Conservation (phyloP, 2,797 vertebrate species). For the Propithecus perrieri region DNA sequence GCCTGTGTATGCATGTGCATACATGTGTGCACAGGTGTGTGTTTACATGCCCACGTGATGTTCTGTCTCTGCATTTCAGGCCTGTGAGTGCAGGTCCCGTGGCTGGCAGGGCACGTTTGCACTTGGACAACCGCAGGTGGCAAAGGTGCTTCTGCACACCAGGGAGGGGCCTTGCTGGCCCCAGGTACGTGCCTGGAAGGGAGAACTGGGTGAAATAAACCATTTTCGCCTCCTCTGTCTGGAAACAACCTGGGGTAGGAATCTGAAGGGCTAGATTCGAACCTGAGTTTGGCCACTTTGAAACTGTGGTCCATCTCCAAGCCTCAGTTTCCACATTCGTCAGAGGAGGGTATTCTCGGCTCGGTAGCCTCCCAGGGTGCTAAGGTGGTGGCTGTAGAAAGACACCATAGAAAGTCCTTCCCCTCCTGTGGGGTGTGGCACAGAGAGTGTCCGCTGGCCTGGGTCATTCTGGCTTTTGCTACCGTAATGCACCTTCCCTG, state of each 20-base stretch:
- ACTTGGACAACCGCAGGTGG: background rate
- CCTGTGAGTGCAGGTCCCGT: background rate
- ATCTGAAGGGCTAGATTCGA: background rate
- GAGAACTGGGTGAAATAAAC: background rate
- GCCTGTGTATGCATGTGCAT: background rate
- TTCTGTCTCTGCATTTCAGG: background rate
- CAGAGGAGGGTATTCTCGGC: background rate
- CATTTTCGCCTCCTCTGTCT: background rate
- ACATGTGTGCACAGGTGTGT: background rate
- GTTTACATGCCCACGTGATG: background rate
- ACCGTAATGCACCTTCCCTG: background rate
- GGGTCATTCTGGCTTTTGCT: background rate
- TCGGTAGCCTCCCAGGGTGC: background rate
- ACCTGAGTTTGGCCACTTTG: too few relatives aligned
- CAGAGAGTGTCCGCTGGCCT: accelerated
- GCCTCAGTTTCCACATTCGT: background rate
- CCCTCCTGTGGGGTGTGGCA: background rate
- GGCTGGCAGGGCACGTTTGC: background rate
- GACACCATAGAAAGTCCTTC: background rate
- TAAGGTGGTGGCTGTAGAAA: too few relatives aligned
- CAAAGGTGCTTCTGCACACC: background rate
- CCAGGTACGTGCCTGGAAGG: background rate
- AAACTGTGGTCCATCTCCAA: too few relatives aligned
- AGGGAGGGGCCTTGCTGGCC: background rate
- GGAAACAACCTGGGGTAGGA: background rate